Conservation (phyloP, 30 jellyfish, hydroid and myxozoan species). For the Hydractinia symbiolongicarpus region DNA sequence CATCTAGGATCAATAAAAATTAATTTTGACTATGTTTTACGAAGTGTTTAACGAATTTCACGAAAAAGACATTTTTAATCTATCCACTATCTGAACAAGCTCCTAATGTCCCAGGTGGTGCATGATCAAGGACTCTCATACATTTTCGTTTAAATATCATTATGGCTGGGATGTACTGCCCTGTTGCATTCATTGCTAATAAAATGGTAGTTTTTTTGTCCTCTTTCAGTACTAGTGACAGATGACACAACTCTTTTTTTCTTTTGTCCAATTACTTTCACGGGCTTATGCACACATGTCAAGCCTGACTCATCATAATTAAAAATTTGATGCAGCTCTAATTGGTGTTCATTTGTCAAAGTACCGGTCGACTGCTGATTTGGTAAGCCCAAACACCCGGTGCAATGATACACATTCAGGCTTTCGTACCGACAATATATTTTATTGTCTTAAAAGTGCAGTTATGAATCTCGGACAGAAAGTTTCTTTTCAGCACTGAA, state of each 20-base stretch:
- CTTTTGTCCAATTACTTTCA: slow-evolving; percentile 32
- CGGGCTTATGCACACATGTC: slow-evolving; percentile 33
- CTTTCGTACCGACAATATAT: slow-evolving; percentile 27
- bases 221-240: slow-evolving; percentile 50
- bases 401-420: slow-evolving; percentile 32
- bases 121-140: slow-evolving; percentile 43
- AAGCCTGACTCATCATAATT: slow-evolving; percentile 31
- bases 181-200: slow-evolving; percentile 40
- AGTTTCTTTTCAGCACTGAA: slow-evolving; percentile 19
- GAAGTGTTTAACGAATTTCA: slow-evolving; percentile 20
- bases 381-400: slow-evolving; percentile 25
- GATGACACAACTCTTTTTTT: slow-evolving; percentile 38
- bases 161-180: slow-evolving; percentile 34
- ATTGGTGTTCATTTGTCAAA: slow-evolving; percentile 19
- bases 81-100: slow-evolving; percentile 47
- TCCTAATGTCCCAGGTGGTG: slow-evolving; percentile 51
- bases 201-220: slow-evolving; percentile 33
- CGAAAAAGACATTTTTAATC: slow-evolving; percentile 21
- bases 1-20: slow-evolving; percentile 39
- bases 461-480: slow-evolving; percentile 13
- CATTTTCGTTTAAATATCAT: not conserved
- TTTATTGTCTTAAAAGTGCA: slow-evolving; percentile 22
- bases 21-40: not conserved
- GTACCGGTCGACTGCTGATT: slow-evolving; percentile 10
- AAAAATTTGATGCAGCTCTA: slow-evolving; percentile 36